Conservation (phyloP, 2,797 vertebrate genomes). For the Halcyon chelicuti region DNA sequence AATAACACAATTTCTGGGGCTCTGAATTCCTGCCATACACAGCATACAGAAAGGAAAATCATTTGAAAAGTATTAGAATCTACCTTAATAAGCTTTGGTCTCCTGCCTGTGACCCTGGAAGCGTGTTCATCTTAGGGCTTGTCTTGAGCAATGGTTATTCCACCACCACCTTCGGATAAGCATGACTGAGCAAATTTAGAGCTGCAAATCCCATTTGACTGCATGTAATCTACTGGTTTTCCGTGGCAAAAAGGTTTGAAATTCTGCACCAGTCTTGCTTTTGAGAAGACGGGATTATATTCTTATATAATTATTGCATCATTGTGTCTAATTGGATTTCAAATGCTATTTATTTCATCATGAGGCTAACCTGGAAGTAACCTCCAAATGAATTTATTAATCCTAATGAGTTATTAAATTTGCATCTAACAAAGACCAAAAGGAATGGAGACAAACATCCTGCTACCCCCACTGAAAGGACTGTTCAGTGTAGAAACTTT, state of each 20-base stretch:
- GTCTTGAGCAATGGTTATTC: neutral
- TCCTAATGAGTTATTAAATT: constrained; percentile 39
- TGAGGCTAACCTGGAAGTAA: constrained; percentile 29
- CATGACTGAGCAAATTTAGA: neutral
- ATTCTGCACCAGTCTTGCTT: constrained; percentile 23
- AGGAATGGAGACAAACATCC: neutral
- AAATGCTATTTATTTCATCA: constrained; percentile 25
- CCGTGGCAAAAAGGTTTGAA: neutral
- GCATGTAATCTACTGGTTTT: constrained; percentile 37
- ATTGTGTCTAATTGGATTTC: constrained; percentile 61
- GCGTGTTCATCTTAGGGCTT: constrained; percentile 14
- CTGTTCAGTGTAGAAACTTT: neutral
- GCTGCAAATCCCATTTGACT: constrained; percentile 19
- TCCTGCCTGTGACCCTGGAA: constrained; percentile 13
- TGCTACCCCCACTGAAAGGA: neutral
- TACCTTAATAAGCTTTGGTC: constrained; percentile 21
- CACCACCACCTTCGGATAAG: neutral
- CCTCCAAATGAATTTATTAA: neutral
- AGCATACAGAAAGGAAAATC: neutral
- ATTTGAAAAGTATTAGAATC: neutral
- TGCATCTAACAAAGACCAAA: neutral
- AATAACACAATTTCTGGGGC: neutral
- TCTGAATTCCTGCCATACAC: neutral
- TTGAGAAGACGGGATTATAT: neutral
- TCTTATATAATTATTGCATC: neutral